phyloP scores from a whole-genome alignment of 2,888 invertebrate genomes.

The Disparrhopalites patrizii region DNA sequence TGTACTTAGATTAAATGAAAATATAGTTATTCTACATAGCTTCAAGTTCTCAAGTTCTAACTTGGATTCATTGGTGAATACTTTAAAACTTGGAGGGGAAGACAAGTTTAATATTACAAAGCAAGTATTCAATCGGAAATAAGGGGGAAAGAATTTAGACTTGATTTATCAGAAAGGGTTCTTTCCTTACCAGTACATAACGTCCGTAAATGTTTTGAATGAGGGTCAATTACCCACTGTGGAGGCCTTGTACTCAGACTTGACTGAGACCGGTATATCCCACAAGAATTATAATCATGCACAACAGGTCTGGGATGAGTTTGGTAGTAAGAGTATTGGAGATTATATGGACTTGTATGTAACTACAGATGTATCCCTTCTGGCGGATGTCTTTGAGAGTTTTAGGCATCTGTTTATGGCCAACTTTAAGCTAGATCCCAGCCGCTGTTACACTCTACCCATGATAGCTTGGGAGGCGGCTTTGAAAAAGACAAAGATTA shows the following conservation, averaged over 20 bases:
- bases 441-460: not conserved
- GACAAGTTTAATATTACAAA: not conserved
- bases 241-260: slow-evolving; percentile 1
- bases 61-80: not conserved
- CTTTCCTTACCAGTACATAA: not conserved
- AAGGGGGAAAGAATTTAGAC: not conserved
- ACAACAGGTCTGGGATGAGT: not conserved
- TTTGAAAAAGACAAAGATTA: not conserved
- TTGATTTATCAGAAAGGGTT: not conserved
- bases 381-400: not conserved
- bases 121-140: not conserved
- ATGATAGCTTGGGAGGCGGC: not conserved
- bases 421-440: slow-evolving; percentile 1
- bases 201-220: not conserved
- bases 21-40: not conserved
- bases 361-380: not conserved
- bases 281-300: slow-evolving; percentile 13
- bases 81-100: not conserved
- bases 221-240: not conserved
- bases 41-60: not conserved
- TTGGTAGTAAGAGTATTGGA: not conserved
- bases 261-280: not conserved
- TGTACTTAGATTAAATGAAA: not conserved
- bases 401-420: not conserved
- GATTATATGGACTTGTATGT: slow-evolving; percentile 2